A percentile compares a stretch with the other conserved stretches of the same genome.
These are phyloP conservation scores for Orbicella faveolata DNA, from an alignment of 64 coral and sea anemone species.

Conservation along the genomic window DNA sequence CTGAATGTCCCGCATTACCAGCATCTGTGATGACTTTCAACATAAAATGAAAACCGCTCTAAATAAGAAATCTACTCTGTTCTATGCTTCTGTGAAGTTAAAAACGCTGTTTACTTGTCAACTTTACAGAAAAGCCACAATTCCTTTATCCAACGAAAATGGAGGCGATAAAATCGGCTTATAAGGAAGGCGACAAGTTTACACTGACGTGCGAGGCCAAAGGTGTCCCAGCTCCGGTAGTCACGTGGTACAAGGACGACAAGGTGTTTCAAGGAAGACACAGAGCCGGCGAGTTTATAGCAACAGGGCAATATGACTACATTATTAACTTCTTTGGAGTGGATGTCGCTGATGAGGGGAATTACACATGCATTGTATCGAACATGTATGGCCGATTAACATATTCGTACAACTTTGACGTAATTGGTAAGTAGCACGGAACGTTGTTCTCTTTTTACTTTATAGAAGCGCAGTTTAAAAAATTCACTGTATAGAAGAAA, in stretches of 20 bases:
- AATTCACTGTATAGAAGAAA: too few relatives aligned
- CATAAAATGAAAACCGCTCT: too few relatives aligned
- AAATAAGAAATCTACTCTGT: too few relatives aligned
- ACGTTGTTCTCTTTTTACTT: too few relatives aligned
- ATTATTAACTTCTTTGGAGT: constrained; percentile 27
- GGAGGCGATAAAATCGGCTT: background rate
- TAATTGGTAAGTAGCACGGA: constrained; percentile 37
- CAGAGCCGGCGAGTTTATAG: background rate
- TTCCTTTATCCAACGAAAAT: constrained; percentile 52
- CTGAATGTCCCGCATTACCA: too few relatives aligned
- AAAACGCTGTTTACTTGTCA: background rate
- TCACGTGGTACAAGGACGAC: constrained; percentile 76
- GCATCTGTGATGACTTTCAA: too few relatives aligned
- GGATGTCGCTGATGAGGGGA: constrained; percentile 14
- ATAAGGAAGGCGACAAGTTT: constrained; percentile 20
- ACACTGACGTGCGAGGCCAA: constrained; percentile 54
- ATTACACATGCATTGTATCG: constrained; percentile 66
- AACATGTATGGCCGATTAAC: constrained; percentile 58
- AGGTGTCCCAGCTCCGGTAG: constrained; percentile 43
- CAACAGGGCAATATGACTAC: constrained; percentile 17
- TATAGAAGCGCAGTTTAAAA: too few relatives aligned
- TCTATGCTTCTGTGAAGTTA: too few relatives aligned
- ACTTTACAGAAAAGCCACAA: constrained; percentile 35
- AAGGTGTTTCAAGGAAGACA: background rate
- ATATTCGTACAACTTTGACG: constrained; percentile 45